phyloP scores from a whole-genome alignment of 2,113 vertebrate species.

The Engystomops pustulosus region DNA sequence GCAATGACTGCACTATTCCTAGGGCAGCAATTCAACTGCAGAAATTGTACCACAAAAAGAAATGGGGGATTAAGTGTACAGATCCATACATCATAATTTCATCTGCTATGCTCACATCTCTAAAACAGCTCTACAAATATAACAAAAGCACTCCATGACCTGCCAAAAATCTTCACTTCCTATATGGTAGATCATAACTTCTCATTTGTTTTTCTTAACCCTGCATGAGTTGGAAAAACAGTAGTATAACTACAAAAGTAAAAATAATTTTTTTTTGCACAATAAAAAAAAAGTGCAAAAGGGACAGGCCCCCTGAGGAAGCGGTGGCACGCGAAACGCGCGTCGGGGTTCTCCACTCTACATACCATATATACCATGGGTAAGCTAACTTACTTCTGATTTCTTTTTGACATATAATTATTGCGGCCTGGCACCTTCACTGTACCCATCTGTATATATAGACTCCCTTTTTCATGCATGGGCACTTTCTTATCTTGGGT shows the following conservation, averaged over 20 bases:
- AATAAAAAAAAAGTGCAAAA: too few species aligned
- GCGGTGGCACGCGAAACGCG: too few species aligned
- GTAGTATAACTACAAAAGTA: conserved; percentile 18
- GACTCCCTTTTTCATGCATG: too few species aligned
- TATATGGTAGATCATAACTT: conserved; percentile 5
- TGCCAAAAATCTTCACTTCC: conserved; percentile 16
- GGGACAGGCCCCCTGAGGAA: conserved; percentile 13
- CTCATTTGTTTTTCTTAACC: conserved; percentile 32
- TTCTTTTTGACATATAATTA: too few species aligned
- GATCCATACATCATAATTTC: conserved; percentile 42
- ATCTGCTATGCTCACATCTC: neutral
- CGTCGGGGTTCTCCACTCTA: too few species aligned
- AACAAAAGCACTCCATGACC: conserved; percentile 23
- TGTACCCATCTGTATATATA: too few species aligned
- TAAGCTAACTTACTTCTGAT: too few species aligned
- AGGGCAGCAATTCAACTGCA: conserved; percentile 31
- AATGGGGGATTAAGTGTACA: conserved; percentile 16
- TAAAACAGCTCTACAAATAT: conserved; percentile 19
- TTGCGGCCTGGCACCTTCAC: too few species aligned
- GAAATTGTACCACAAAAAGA: conserved; percentile 29
- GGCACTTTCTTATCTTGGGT: too few species aligned
- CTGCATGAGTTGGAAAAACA: neutral
- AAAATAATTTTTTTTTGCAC: conserved; percentile 54
- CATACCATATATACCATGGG: too few species aligned
- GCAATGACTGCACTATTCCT: conserved; percentile 4